Evolutionary conservation across 1,140 invertebrate species (phyloP), one percentile per base, ranked within the genome.

Genomic region (Heliconius hermathena): DNA sequence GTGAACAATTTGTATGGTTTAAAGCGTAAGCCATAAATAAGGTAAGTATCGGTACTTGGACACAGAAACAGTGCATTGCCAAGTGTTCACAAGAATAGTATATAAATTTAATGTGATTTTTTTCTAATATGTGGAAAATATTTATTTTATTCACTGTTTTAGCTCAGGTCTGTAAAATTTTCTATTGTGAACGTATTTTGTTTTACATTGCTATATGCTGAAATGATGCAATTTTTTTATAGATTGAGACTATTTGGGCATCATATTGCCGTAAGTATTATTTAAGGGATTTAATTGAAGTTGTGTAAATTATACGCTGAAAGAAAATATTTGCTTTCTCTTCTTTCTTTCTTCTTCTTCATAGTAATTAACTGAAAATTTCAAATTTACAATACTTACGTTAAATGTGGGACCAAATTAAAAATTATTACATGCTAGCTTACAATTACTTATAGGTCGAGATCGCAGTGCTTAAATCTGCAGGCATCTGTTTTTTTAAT

Each of bases 1-100:
- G 89, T 93, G 88, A 79, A 91, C 90, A 93, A 92, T 93, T 90
- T 83, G 81, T 81, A 72, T 83, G 82, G 82, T 87, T 84, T 82
- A 83, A 85, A 84, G 79, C 77, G 84, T 85, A 79, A 82, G 76
- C 79, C 83, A 82, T 87, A 88, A 89, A 87, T 91, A 87, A 82
- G 79, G 80, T 72, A 87, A 83, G 80, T 83, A 78, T 83, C 81
- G 80, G 74, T 71, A 49, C 57, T 71, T 75, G 72, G 71, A 74
- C 36, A 74, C 57, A 74, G 82, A 84, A 84, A 83, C 82, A 89
- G 84, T 87, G 82, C 79, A 73, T 85, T 87, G 85, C 79, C 46
- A 26, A 26, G 80, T 84, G 84, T 79, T 79, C 82, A 85, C 80
- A 77, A 84, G 85, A 81, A 80, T 77, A 85, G 84, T 84, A 77